Evolutionary conservation across 2,113 vertebrate genomes (phyloP), one percentile per base, ranked within the genome.

Genomic region (Taxidea taxus): DNA sequence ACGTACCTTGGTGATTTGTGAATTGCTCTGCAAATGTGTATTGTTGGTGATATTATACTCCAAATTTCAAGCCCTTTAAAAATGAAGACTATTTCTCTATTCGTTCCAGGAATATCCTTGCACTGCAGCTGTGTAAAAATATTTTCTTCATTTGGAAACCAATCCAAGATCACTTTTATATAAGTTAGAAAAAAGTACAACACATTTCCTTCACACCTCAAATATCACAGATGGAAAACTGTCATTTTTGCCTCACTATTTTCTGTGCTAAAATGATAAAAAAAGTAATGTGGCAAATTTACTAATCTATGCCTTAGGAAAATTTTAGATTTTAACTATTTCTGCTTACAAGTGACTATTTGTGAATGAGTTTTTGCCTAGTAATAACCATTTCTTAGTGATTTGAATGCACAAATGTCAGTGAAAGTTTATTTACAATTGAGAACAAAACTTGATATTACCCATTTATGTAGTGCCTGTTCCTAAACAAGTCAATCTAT

Each of bases 221-320:
- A 85, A 91, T 97, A 95, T 90, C 94, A 95, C 95, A 94, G 93
- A 97, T 97, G 96, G 95, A 96, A 97, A 95, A 94, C 64, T 95
- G 93, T 96, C 94, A 96, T 89, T 97, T 58, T 97, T 94, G 85
- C n/a, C 37, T 96, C 27, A 58, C 64, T 95, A 72, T 91, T 80
- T 95, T 95, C n/a, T 86, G n/a, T 95, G 82, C 66, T 91, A 94
- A 95, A 97, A 58, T 88, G 18, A 44, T 75, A n/a, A 51, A 85
- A 29, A 96, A 90, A 93, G 39, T 44, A 93, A 77, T 34, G 70
- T 97, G 77, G 58, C 58, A 98, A 97, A 91, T 96, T 77, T 66
- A 47, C 70, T 94, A 80, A 95, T 91, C 39, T 85, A 42, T 83
- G 81, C 72, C 18, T 97, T 78, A 37, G 60, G 42, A 70, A 90